phyloP scores from a whole-genome alignment of 1,140 invertebrate genomes.

The Drosophila willistoni region DNA sequence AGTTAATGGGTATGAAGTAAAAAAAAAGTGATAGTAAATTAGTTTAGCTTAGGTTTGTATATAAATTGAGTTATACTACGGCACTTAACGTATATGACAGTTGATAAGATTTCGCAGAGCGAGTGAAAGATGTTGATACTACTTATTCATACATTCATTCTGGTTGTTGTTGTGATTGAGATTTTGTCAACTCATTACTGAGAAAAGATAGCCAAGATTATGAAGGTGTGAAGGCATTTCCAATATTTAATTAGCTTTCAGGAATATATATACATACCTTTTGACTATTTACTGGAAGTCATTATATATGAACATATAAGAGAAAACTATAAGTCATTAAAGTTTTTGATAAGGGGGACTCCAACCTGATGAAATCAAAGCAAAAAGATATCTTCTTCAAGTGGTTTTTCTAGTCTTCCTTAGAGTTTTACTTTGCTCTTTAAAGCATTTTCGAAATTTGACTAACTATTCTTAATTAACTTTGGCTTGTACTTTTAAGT shows the following conservation, averaged over 20 bases:
- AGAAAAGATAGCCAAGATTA: not conserved
- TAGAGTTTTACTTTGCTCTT: no score
- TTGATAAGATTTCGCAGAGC: constrained; percentile 50
- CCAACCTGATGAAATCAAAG: no score
- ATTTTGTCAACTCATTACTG: not conserved
- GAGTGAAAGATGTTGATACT: constrained; percentile 23
- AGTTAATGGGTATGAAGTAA: not conserved
- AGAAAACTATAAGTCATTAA: not conserved
- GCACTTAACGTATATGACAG: constrained; percentile 47
- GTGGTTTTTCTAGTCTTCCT: no score
- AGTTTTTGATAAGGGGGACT: not conserved
- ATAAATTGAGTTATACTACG: constrained; percentile 46
- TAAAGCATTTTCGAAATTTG: no score
- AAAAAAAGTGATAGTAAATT: constrained; percentile 45
- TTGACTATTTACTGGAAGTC: no score
- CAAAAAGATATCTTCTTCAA: no score
- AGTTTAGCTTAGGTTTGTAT: constrained; percentile 34
- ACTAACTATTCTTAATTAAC: no score
- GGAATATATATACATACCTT: not conserved
- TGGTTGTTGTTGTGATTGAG: not conserved
- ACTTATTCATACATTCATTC: not conserved
- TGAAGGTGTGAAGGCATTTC: no score
- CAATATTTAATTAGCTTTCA: not conserved
- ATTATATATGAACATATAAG: no score
- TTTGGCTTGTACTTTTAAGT: no score